These are phyloP conservation scores for Apteryx mantelli DNA, from an alignment of 2,113 vertebrate genomes.

Conservation along the genomic window DNA sequence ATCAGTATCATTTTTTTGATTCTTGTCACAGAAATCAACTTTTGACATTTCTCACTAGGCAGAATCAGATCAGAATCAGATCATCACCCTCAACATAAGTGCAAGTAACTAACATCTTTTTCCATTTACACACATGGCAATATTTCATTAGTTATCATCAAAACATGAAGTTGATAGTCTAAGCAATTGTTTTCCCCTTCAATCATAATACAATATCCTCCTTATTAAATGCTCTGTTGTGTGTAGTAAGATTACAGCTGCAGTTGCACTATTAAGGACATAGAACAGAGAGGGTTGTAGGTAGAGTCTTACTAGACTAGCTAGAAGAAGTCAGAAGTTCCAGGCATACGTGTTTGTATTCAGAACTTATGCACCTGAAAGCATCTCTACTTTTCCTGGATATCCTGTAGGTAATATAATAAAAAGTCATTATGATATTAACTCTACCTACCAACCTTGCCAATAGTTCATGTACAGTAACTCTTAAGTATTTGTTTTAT, in stretches of 20 bases:
- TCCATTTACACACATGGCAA: background rate
- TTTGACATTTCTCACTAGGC: background rate
- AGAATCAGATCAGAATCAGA: background rate
- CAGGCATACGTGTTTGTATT: background rate
- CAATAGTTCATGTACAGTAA: background rate
- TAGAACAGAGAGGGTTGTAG: background rate
- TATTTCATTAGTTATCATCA: background rate
- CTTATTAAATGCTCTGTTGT: background rate
- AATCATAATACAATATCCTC: background rate
- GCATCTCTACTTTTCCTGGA: background rate
- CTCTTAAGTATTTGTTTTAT: background rate
- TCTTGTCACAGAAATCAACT: background rate
- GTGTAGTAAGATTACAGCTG: background rate
- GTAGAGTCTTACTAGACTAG: background rate
- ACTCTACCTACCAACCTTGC: background rate
- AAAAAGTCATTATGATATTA: background rate
- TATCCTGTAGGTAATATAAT: background rate
- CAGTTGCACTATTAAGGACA: background rate
- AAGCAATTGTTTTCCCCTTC: background rate
- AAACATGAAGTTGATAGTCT: background rate
- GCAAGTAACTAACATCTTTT: background rate
- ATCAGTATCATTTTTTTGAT: background rate
- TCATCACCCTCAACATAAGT: background rate
- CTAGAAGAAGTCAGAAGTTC: background rate
- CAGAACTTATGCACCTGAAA: background rate